Evolutionary conservation across 2,797 vertebrate genomes (phyloP), one percentile per base, ranked within the genome.

Genomic region (Chiroxiphia lanceolata): DNA sequence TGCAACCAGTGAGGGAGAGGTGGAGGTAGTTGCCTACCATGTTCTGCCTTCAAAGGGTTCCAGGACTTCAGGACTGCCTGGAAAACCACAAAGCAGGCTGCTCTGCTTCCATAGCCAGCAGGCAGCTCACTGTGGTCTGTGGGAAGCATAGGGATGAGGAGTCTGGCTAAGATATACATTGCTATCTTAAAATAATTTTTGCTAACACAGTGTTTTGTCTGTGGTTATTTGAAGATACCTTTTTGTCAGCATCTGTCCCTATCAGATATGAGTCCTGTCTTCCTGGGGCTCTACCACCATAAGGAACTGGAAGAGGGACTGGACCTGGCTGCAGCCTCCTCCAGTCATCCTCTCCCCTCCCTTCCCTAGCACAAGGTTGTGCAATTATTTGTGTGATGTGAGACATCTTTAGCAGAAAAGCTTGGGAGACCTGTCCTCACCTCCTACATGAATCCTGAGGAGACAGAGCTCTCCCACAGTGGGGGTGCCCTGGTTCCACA

Each of bases 341-440:
- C 19, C 17, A 61, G 34, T 47, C 45, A 20, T 57, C 47, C 33
- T 75, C 44, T 84, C 68, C 20, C 14, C 57, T 78, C 48, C 42
- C 65, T 88, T 78, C 38, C n/a, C 22, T 47, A 63, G 54, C 27
- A 72, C 42, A 51, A 65, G 21, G n/a, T 53, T 67, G 40, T 57
- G 87, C 63, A 86, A 87, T 87, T 88, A 40, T 44, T 59, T 86
- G 44, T 88, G 57, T 67, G 67, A 84, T 51, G 40, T 67, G 59
- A 65, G 72, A 70, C 68, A 79, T 16, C 85, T 82, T 88, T 26
- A 81, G 83, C 54, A 95, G 83, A 86, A 93, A 83, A 93, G 27
- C 85, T 83, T 86, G 86, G 80, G 72, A 94, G 83, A 65, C 34
- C n/a, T 69, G 80, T 94, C 74, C 60, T 83, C 80, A 59, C 63